A percentile compares a stretch with the other conserved stretches of the same genome.
Evolutionary conservation across 2,797 vertebrate genomes (phyloP).

Genomic region (Columba guinea): DNA sequence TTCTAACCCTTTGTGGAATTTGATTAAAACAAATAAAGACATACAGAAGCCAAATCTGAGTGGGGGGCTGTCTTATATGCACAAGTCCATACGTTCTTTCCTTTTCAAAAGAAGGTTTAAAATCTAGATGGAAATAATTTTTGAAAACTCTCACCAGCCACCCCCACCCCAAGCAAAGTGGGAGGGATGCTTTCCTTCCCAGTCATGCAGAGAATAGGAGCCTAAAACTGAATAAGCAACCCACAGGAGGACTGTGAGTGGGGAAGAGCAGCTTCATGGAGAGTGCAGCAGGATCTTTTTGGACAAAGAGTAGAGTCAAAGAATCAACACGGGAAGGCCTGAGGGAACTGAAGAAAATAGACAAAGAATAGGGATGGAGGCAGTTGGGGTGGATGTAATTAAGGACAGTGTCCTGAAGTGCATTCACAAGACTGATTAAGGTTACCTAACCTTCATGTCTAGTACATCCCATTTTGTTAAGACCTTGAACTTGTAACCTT

Average conservation of each 20-base stretch:
- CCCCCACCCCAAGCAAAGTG: background rate
- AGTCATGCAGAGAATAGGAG: background rate
- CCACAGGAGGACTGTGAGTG: background rate
- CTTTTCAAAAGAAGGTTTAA: background rate
- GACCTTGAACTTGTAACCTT: conserved; percentile 1
- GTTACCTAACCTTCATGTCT: background rate
- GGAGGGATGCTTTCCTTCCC: background rate
- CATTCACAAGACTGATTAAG: background rate
- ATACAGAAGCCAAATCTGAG: background rate
- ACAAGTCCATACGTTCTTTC: background rate
- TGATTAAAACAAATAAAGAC: background rate
- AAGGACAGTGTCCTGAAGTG: background rate
- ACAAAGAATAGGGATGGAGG: background rate
- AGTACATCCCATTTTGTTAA: background rate
- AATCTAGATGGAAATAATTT: background rate
- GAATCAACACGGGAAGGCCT: background rate
- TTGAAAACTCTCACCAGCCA: background rate
- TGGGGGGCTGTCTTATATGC: background rate
- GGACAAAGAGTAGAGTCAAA: background rate
- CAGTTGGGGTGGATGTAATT: background rate
- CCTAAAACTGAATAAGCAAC: background rate
- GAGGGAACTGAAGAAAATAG: background rate
- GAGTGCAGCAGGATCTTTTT: background rate
- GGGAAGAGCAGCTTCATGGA: background rate
- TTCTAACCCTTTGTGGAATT: background rate